These are phyloP conservation scores for Drosophila nr. perissopoda DNA, from an alignment of 2,888 invertebrate species.

Conservation along the genomic window DNA sequence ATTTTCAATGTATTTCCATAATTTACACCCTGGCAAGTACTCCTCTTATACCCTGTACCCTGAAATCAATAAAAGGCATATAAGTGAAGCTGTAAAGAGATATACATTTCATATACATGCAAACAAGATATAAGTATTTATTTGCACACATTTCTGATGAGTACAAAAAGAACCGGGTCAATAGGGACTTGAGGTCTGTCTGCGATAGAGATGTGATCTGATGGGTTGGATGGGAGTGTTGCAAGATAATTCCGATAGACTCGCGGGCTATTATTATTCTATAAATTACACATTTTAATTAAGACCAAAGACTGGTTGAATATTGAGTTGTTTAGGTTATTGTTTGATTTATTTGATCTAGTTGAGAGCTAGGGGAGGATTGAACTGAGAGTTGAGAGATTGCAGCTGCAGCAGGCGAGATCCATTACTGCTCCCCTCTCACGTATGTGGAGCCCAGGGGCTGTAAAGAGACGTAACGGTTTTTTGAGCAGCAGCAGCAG, in stretches of 20 bases:
- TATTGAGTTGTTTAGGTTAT: background rate
- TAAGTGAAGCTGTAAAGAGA: background rate
- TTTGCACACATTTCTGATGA: background rate
- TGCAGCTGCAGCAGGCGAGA: conserved; percentile 34
- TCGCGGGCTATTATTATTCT: background rate
- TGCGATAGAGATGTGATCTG: background rate
- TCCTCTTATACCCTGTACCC: background rate
- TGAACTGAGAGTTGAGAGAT: background rate
- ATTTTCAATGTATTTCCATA: conserved; percentile 36
- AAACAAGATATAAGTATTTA: background rate
- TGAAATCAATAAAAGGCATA: background rate
- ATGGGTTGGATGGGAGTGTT: background rate
- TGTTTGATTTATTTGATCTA: background rate
- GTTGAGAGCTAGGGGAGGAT: background rate
- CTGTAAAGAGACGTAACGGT: conserved; percentile 42
- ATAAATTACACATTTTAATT: background rate
- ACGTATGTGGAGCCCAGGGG: conserved; percentile 28
- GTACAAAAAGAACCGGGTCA: background rate
- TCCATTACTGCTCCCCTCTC: conserved; percentile 1
- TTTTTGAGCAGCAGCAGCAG: conserved; percentile 22
- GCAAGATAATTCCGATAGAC: background rate
- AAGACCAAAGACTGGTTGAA: background rate
- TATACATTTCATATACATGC: background rate
- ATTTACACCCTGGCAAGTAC: conserved; percentile 31
- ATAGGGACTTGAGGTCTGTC: background rate